These are phyloP conservation scores for Pluvialis apricaria DNA, from an alignment of 2,113 vertebrate species.

Conservation along the genomic window DNA sequence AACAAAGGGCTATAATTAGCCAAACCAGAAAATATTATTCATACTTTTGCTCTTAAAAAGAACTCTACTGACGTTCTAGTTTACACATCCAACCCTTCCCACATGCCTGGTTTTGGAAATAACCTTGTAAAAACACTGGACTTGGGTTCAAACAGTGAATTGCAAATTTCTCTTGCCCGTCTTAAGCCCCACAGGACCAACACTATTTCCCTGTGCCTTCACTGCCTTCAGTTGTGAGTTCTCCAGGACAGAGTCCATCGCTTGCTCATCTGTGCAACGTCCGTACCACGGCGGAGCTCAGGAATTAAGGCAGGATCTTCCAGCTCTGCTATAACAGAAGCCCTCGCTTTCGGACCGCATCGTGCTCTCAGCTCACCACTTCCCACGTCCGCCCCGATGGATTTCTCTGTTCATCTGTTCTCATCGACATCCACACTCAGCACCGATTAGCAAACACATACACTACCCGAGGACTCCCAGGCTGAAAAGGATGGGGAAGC, in stretches of 20 bases:
- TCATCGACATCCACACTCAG: neutral
- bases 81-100: neutral
- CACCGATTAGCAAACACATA: neutral
- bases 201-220: neutral
- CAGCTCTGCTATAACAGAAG: neutral
- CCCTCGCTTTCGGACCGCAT: fast-evolving
- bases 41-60: neutral
- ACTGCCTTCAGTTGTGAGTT: too few species aligned
- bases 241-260: neutral
- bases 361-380: neutral
- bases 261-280: fast-evolving
- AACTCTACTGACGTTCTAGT: neutral
- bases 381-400: neutral
- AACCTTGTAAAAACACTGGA: neutral
- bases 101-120: neutral
- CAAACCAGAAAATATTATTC: neutral
- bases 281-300: neutral
- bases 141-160: neutral
- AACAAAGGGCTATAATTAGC: neutral
- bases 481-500: neutral
- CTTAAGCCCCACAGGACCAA: neutral
- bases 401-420: neutral
- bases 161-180: neutral
- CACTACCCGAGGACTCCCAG: neutral
- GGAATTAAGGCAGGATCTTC: neutral